Percentiles rank a stretch among this genome's conserved stretches.
phyloP scores from a whole-genome alignment of 1,140 invertebrate species.

The Chironomus tepperi region DNA sequence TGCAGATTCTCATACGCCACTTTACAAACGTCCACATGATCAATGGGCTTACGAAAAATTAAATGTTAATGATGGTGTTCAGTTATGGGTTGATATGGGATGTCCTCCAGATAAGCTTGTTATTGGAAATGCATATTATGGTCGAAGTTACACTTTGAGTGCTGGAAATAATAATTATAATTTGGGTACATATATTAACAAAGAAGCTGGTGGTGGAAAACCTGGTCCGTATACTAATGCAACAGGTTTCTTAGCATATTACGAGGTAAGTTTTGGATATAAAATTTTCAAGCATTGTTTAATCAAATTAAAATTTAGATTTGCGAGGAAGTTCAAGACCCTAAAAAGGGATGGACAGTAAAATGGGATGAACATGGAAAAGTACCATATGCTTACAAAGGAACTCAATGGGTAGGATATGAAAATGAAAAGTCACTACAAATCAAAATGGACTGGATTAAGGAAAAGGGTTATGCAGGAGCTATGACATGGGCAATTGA shows the following conservation, averaged over 20 bases:
- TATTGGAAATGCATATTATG: constrained; percentile 80
- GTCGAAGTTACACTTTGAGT: constrained; percentile 69
- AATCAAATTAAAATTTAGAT: constrained; percentile 46
- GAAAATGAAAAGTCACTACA: constrained; percentile 71
- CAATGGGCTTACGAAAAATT: constrained; percentile 80
- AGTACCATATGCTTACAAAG: constrained; percentile 78
- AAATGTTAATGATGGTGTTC: constrained; percentile 80
- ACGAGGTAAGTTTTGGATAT: constrained; percentile 52
- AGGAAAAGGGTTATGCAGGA: constrained; percentile 69
- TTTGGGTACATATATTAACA: constrained; percentile 75
- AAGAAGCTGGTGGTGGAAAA: constrained; percentile 74
- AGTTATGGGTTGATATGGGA: constrained; percentile 78
- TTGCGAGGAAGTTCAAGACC: constrained; percentile 59
- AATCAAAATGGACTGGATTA: constrained; percentile 82
- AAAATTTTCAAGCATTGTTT: not conserved
- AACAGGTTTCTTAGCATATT: constrained; percentile 79
- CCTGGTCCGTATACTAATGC: constrained; percentile 78
- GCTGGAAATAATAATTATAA: constrained; percentile 72
- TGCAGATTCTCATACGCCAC: constrained; percentile 76
- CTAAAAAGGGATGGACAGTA: constrained; percentile 63
- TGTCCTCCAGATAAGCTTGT: constrained; percentile 79
- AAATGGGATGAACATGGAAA: constrained; percentile 74
- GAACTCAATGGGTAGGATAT: constrained; percentile 86
- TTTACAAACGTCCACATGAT: constrained; percentile 74
- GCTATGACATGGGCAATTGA: constrained; percentile 86